Evolutionary conservation across 2,888 invertebrate species (phyloP).

Genomic region (Embidobia sp.): DNA sequence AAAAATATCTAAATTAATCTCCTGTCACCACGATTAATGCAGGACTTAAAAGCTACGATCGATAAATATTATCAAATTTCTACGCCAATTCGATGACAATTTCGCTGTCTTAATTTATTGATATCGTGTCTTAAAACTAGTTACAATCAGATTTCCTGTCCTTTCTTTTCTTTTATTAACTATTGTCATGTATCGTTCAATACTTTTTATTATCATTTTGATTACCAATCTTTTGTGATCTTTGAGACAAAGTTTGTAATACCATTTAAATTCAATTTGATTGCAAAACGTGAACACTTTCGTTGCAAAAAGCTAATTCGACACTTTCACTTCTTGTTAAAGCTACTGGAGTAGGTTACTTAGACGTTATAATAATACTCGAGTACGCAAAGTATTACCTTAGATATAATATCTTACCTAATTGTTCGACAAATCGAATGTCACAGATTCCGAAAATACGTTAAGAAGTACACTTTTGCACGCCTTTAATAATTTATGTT

Average conservation of each 20-base stretch:
- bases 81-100: constrained; percentile 14
- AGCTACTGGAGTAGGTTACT: constrained; percentile 18
- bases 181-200: constrained; percentile 13
- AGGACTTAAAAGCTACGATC: constrained; percentile 27
- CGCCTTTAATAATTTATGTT: constrained; percentile 9
- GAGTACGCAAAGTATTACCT: constrained; percentile 2
- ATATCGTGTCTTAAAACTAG: constrained; percentile 3
- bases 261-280: background rate
- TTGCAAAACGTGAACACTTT: constrained; percentile 17
- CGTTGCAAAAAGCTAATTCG: background rate
- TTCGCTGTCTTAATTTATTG: background rate
- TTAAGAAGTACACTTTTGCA: constrained; percentile 11
- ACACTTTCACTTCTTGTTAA: constrained; percentile 4
- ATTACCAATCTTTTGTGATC: background rate
- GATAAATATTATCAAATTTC: constrained; percentile 16
- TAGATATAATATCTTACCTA: constrained; percentile 14
- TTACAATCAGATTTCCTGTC: constrained; percentile 17
- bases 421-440: constrained; percentile 7
- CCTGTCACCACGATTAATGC: constrained; percentile 46
- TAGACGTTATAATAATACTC: constrained; percentile 18
- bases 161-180: background rate
- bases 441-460: constrained; percentile 13
- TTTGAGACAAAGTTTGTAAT: background rate
- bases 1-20: constrained; percentile 56
- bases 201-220: constrained; percentile 10